phyloP scores from a whole-genome alignment of 2,888 invertebrate species.

The Lordiphosa andalusiaca region DNA sequence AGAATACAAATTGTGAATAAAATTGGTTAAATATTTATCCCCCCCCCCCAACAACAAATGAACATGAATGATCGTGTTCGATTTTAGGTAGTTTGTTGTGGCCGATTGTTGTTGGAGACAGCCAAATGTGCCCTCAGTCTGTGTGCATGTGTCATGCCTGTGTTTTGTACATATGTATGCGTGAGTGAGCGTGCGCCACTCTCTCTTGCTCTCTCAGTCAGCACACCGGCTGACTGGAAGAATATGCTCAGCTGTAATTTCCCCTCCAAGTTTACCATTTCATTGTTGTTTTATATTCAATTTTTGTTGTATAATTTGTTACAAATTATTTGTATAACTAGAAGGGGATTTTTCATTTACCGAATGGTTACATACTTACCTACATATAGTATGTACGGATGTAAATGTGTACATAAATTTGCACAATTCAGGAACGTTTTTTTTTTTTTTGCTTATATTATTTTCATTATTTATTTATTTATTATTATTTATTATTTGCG shows the following conservation, averaged over 20 bases:
- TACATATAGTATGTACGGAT: neutral
- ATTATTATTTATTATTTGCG: neutral
- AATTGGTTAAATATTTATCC: too few relatives aligned
- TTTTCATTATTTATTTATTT: too few relatives aligned
- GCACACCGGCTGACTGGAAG: conserved; percentile 8
- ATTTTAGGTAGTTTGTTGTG: conserved; percentile 20
- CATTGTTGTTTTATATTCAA: neutral
- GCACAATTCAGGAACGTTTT: too few relatives aligned
- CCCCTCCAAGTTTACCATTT: neutral
- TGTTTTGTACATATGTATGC: neutral
- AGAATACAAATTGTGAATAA: too few relatives aligned
- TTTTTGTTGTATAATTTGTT: neutral
- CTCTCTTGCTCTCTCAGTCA: neutral
- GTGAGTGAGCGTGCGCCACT: conserved; percentile 7
- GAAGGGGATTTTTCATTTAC: neutral
- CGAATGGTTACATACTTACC: neutral
- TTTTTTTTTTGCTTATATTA: too few relatives aligned
- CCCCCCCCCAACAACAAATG: neutral
- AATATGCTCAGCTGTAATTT: conserved; percentile 7
- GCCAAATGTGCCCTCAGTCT: conserved; percentile 6
- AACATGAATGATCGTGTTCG: conserved; percentile 48
- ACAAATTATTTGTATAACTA: neutral
- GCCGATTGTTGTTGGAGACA: conserved; percentile 11
- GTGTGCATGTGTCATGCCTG: neutral
- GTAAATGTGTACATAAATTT: too few relatives aligned